These are phyloP conservation scores for Aphidoletes aphidimyza DNA, from an alignment of 2,888 invertebrate species.

Conservation along the genomic window DNA sequence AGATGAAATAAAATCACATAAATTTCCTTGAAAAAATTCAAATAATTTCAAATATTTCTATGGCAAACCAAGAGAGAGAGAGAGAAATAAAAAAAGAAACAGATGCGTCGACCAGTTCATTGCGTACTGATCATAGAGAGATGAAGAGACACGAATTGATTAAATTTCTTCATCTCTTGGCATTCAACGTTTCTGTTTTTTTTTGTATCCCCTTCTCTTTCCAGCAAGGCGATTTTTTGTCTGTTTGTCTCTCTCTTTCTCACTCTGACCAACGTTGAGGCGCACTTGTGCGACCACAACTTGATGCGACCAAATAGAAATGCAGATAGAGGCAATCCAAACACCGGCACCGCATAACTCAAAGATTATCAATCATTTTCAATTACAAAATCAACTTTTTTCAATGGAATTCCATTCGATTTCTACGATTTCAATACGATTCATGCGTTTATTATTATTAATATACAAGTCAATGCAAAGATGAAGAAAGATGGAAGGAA, in stretches of 20 bases:
- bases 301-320: not conserved
- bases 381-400: conserved; percentile 51
- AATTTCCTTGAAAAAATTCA: conserved; percentile 49
- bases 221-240: not conserved
- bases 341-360: conserved; percentile 37
- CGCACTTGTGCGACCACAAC: not conserved
- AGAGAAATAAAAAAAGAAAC: too few relatives aligned
- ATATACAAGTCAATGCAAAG: not conserved
- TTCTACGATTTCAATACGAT: conserved; percentile 46
- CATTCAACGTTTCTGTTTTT: conserved; percentile 1
- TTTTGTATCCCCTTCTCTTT: not conserved
- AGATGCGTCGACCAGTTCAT: conserved; percentile 30
- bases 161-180: conserved; percentile 46
- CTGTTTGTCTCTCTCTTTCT: too few relatives aligned
- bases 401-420: conserved; percentile 49
- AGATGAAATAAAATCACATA: conserved; percentile 15
- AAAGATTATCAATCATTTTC: conserved; percentile 51
- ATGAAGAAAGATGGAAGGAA: not conserved
- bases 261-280: too few relatives aligned
- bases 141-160: conserved; percentile 23
- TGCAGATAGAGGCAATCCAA: not conserved
- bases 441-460: conserved; percentile 28
- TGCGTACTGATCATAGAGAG: conserved; percentile 1
- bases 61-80: too few relatives aligned
- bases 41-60: conserved; percentile 43